A percentile compares a stretch with the other conserved stretches of the same genome.
Conservation (phyloP, 2,888 invertebrate genomes). For the Mantis religiosa region DNA sequence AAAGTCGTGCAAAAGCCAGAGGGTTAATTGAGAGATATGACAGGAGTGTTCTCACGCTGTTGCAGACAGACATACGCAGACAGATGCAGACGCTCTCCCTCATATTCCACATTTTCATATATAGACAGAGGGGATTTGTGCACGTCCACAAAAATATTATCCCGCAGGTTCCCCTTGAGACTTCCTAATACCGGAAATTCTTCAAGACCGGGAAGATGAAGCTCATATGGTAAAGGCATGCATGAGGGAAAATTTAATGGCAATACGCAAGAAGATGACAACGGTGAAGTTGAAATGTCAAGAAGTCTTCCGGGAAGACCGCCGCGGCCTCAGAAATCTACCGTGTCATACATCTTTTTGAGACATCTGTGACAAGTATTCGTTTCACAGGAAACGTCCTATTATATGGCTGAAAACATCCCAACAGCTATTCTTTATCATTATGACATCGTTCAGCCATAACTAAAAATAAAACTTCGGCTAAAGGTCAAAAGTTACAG, state of each 20-base stretch:
- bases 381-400: background rate
- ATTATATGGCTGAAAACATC: background rate
- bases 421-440: background rate
- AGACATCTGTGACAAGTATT: background rate
- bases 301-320: conserved; percentile 3
- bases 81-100: background rate
- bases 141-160: background rate
- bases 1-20: background rate
- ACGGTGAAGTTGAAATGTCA: conserved; percentile 7
- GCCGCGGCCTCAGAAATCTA: background rate
- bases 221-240: background rate
- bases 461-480: too few species aligned
- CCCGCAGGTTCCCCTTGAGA: background rate
- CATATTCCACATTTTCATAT: background rate
- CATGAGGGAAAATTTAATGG: background rate
- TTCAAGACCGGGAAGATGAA: background rate
- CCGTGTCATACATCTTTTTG: background rate
- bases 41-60: background rate
- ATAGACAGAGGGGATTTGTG: background rate
- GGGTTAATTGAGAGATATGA: background rate
- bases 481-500: too few species aligned
- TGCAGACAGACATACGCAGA: background rate
- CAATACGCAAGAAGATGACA: background rate
- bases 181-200: background rate
- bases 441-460: too few species aligned